Conservation (phyloP, 1,140 invertebrate species). For the Thaumatotibia leucotreta region DNA sequence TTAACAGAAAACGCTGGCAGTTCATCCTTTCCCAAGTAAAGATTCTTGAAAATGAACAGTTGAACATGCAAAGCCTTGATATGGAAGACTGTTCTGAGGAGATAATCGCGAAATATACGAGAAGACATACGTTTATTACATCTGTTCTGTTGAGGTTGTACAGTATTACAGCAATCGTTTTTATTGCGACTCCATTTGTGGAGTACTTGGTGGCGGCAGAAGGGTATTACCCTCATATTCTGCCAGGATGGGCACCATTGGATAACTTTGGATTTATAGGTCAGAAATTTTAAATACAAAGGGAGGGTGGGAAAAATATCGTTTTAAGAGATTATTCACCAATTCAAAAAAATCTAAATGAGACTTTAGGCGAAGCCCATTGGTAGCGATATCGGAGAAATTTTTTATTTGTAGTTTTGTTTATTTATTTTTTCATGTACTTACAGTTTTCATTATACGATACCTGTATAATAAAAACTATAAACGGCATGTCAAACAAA, state of each 20-base stretch:
- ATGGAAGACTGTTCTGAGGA: constrained; percentile 29
- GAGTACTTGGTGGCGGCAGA: constrained; percentile 31
- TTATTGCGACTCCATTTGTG: constrained; percentile 45
- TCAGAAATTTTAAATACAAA: too few species aligned
- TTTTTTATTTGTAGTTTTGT: too few species aligned
- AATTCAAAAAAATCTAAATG: too few species aligned
- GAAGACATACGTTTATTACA: constrained; percentile 31
- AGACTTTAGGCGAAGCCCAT: too few species aligned
- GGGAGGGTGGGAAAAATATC: too few species aligned
- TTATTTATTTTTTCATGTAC: too few species aligned
- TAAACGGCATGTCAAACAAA: too few species aligned
- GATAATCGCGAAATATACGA: constrained; percentile 35
- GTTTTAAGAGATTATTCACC: too few species aligned
- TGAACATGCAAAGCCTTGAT: constrained; percentile 26
- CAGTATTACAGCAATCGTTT: constrained; percentile 37
- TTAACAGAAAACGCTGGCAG: constrained; percentile 30
- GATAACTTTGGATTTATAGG: constrained; percentile 25
- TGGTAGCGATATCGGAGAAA: too few species aligned
- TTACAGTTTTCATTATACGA: too few species aligned
- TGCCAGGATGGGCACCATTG: constrained; percentile 46
- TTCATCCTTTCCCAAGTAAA: constrained; percentile 29
- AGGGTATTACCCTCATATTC: constrained; percentile 36
- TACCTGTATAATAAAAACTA: too few species aligned
- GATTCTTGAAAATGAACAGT: constrained; percentile 35
- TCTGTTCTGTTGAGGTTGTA: constrained; percentile 38